Conservation (phyloP, 1,140 invertebrate genomes). For the Drosophila teissieri region DNA sequence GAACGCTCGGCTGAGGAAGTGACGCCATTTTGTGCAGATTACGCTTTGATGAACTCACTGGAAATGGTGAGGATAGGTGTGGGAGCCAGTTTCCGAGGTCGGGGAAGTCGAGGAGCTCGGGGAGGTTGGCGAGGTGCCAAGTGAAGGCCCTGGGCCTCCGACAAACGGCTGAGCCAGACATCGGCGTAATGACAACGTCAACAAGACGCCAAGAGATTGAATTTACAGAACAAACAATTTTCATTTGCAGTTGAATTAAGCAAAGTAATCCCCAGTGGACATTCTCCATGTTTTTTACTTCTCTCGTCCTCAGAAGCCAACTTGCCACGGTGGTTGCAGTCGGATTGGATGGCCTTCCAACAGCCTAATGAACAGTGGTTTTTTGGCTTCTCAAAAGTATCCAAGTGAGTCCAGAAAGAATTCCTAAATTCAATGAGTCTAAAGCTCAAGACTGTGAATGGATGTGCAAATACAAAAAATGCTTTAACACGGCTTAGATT, state of each 20-base stretch:
- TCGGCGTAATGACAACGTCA: slow-evolving; percentile 70
- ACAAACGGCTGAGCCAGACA: slow-evolving; percentile 24
- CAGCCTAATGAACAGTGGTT: slow-evolving; percentile 43
- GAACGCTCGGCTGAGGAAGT: slow-evolving; percentile 62
- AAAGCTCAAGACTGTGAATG: not conserved
- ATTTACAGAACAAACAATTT: slow-evolving; percentile 82
- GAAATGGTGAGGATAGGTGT: slow-evolving; percentile 11
- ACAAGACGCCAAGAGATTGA: slow-evolving; percentile 76
- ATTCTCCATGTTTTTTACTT: slow-evolving; percentile 23
- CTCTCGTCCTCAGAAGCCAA: not conserved
- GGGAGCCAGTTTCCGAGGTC: no score
- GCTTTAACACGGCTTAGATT: no score
- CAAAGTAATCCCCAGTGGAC: slow-evolving; percentile 79
- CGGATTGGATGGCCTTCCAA: slow-evolving; percentile 1
- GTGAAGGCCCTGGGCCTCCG: slow-evolving; percentile 6
- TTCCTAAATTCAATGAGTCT: slow-evolving; percentile 17
- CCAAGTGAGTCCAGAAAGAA: slow-evolving; percentile 10
- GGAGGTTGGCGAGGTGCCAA: not conserved
- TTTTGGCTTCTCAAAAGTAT: slow-evolving; percentile 22
- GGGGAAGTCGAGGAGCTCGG: not conserved
- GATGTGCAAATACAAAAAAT: no score
- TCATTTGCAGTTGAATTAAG: slow-evolving; percentile 83
- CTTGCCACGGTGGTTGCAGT: not conserved
- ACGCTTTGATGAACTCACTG: slow-evolving; percentile 77
- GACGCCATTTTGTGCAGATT: slow-evolving; percentile 81